Evolutionary conservation across 2,113 vertebrate genomes (phyloP).

Genomic region (Ceyx melanurus): DNA sequence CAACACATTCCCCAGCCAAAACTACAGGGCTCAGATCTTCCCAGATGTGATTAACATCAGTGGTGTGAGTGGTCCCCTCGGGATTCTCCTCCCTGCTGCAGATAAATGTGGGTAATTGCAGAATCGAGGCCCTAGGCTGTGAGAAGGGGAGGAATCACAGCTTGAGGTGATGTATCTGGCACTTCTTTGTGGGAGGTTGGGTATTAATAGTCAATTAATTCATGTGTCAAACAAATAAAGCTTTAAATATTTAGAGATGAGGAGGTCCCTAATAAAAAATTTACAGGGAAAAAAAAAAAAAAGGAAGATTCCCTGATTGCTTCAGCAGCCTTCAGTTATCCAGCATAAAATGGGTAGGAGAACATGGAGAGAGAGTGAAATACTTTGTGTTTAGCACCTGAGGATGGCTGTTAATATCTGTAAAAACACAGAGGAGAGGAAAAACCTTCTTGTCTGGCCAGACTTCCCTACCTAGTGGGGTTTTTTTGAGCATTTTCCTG

Average conservation of each 20-base stretch:
- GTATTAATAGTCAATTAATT: background rate
- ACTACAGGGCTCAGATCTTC: background rate
- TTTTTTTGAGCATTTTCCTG: background rate
- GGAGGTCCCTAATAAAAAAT: background rate
- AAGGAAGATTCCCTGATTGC: background rate
- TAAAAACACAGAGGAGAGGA: background rate
- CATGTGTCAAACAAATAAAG: constrained; percentile 25
- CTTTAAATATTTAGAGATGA: background rate
- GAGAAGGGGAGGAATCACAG: constrained; percentile 1
- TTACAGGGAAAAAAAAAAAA: background rate
- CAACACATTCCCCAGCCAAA: background rate
- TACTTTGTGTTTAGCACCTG: background rate
- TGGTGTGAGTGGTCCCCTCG: background rate
- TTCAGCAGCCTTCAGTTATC: background rate
- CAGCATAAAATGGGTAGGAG: background rate
- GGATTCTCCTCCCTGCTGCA: background rate
- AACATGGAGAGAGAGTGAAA: background rate
- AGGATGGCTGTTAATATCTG: background rate
- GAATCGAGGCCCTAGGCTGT: constrained; percentile 5
- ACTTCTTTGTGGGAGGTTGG: constrained; percentile 15
- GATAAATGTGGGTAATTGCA: constrained; percentile 29
- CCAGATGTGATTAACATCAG: background rate
- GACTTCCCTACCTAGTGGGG: background rate
- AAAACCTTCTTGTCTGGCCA: background rate
- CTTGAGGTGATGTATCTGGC: background rate